phyloP scores from a whole-genome alignment of 37 sponge, comb jelly and placozoan genomes.

The Crambe crambe region DNA sequence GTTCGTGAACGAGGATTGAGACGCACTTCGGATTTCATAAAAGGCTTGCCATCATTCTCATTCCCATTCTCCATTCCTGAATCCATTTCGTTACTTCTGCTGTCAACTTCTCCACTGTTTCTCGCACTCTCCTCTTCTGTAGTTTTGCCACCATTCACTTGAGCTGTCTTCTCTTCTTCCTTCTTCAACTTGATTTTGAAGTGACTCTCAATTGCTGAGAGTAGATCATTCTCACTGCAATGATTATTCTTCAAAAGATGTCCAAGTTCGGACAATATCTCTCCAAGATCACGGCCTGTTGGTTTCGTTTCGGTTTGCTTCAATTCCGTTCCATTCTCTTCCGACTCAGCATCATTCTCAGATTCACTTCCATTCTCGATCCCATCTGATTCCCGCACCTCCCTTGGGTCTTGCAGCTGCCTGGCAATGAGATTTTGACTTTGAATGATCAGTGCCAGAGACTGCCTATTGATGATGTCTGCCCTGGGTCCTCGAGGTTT shows the following conservation, averaged over 20 bases:
- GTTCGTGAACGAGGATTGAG: no score
- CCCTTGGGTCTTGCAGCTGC: conserved; percentile 5
- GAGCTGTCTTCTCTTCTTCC: not conserved
- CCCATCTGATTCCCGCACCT: not conserved
- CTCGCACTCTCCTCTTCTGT: not conserved
- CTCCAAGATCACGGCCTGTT: conserved; percentile 21
- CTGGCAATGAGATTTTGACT: conserved; percentile 23
- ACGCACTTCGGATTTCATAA: no score
- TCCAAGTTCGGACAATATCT: conserved; percentile 42
- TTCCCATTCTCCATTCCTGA: no score
- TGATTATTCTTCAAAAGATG: not conserved
- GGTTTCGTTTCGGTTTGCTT: not conserved
- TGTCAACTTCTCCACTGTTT: not conserved
- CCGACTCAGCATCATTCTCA: no score
- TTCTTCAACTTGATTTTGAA: conserved; percentile 17
- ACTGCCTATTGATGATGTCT: conserved; percentile 23
- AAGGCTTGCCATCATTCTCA: no score
- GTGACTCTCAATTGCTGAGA: conserved; percentile 36
- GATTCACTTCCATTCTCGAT: no score
- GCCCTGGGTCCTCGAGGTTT: not conserved
- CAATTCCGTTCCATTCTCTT: conserved; percentile 1
- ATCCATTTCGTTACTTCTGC: not conserved
- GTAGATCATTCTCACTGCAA: conserved; percentile 28
- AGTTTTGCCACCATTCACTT: not conserved
- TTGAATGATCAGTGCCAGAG: conserved; percentile 33